Evolutionary conservation across 2,888 invertebrate genomes (phyloP).

Genomic region (Sphinx pinastri): DNA sequence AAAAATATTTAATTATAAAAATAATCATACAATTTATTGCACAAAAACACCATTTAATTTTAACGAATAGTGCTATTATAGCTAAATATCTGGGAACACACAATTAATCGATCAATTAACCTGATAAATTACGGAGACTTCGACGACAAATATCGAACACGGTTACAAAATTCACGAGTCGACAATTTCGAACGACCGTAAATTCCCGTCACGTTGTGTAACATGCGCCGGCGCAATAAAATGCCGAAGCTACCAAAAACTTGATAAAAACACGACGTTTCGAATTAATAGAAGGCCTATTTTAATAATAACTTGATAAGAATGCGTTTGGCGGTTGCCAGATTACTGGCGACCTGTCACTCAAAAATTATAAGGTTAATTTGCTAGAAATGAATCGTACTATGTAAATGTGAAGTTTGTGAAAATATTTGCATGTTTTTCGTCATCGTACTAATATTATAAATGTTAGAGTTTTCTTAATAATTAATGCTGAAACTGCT

Average conservation of each 20-base stretch:
- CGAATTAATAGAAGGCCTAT: slow-evolving; percentile 45
- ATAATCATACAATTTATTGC: too few species aligned
- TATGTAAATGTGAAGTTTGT: too few species aligned
- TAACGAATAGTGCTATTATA: too few species aligned
- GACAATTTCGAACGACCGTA: neutral
- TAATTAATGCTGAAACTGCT: too few species aligned
- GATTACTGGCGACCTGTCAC: neutral
- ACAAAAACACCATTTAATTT: too few species aligned
- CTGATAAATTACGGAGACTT: neutral
- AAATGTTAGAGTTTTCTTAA: too few species aligned
- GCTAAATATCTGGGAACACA: too few species aligned
- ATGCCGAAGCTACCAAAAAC: slow-evolving; percentile 46
- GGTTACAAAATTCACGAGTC: neutral
- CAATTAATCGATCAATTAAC: neutral
- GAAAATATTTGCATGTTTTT: too few species aligned
- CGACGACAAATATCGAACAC: neutral
- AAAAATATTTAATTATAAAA: too few species aligned
- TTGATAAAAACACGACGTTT: slow-evolving; percentile 44
- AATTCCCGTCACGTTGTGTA: slow-evolving; percentile 26
- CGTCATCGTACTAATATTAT: too few species aligned
- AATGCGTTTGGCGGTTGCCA: neutral
- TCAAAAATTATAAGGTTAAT: neutral
- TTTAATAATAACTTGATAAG: slow-evolving; percentile 30
- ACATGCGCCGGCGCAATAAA: slow-evolving; percentile 44
- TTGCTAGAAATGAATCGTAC: neutral